A percentile compares a stretch with the other conserved stretches of the same genome.
Conservation (phyloP, 2,113 vertebrate genomes). For the Zapornia atra region DNA sequence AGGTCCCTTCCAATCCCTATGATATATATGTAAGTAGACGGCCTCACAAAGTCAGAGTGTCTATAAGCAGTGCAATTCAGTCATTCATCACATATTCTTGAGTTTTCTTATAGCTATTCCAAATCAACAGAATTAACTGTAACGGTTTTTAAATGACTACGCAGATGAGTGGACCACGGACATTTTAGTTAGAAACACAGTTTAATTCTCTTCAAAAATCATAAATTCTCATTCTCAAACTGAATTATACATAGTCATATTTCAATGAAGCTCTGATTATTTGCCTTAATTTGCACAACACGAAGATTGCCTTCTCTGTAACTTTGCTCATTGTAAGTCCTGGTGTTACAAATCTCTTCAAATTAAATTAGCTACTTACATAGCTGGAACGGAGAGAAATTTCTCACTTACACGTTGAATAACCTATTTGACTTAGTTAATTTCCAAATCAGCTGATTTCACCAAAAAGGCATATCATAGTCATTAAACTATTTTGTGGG, state of each 20-base stretch:
- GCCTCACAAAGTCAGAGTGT: background rate
- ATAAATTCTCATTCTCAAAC: background rate
- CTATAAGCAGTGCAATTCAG: background rate
- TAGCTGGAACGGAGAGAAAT: background rate
- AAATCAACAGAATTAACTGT: background rate
- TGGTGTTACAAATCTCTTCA: background rate
- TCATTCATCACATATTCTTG: background rate
- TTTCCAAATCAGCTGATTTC: background rate
- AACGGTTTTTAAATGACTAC: background rate
- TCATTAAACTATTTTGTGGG: background rate
- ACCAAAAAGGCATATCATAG: background rate
- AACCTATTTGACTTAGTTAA: background rate
- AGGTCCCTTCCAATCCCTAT: too few species aligned
- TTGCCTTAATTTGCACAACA: background rate
- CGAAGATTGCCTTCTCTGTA: background rate
- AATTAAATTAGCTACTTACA: constrained; percentile 15
- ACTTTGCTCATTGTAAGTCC: background rate
- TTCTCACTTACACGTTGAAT: background rate
- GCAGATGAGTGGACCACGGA: background rate
- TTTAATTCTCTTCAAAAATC: background rate
- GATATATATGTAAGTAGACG: background rate
- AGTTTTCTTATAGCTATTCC: background rate
- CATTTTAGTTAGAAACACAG: background rate
- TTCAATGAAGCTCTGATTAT: background rate
- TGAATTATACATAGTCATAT: background rate